Conservation (phyloP, 2,113 vertebrate species). For the Pelecanus crispus region DNA sequence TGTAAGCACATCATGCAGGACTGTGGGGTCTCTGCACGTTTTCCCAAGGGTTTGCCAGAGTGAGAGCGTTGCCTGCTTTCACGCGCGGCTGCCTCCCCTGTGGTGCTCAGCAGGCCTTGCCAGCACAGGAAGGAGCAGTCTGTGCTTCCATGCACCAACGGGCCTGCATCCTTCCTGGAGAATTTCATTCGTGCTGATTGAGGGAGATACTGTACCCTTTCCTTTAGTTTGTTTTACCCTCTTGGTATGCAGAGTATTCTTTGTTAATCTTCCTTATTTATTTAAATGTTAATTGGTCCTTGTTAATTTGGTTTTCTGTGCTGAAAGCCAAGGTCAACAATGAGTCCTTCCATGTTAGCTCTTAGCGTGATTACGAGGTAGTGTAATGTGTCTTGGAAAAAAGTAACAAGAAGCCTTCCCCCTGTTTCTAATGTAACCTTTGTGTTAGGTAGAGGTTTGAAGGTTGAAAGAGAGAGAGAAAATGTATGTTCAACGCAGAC, state of each 20-base stretch:
- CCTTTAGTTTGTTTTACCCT: background rate
- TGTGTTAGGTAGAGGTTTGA: slow-evolving; percentile 16
- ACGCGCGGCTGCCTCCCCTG: rapidly evolving
- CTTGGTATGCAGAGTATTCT: slow-evolving; percentile 44
- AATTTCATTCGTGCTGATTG: background rate
- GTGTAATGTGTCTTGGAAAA: slow-evolving; percentile 11
- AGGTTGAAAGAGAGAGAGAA: background rate
- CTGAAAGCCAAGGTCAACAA: slow-evolving; percentile 55
- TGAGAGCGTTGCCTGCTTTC: background rate
- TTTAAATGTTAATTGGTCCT: slow-evolving; percentile 68
- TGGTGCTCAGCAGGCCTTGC: background rate
- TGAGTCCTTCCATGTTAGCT: slow-evolving; percentile 36
- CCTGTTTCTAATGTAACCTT: slow-evolving; percentile 21
- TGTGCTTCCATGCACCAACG: background rate
- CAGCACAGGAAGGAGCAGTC: background rate
- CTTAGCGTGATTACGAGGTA: slow-evolving; percentile 37
- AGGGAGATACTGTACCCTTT: background rate
- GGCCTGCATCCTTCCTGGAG: background rate
- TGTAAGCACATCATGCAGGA: too few species aligned
- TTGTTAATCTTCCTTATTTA: slow-evolving; percentile 57
- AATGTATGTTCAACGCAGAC: background rate
- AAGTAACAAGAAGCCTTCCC: background rate
- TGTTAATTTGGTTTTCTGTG: slow-evolving; percentile 64
- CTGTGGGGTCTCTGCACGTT: background rate
- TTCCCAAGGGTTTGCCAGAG: background rate